Base-by-base conservation (phyloP, 2,797 vertebrate genomes). In the Acanthurus tractus region DNA sequence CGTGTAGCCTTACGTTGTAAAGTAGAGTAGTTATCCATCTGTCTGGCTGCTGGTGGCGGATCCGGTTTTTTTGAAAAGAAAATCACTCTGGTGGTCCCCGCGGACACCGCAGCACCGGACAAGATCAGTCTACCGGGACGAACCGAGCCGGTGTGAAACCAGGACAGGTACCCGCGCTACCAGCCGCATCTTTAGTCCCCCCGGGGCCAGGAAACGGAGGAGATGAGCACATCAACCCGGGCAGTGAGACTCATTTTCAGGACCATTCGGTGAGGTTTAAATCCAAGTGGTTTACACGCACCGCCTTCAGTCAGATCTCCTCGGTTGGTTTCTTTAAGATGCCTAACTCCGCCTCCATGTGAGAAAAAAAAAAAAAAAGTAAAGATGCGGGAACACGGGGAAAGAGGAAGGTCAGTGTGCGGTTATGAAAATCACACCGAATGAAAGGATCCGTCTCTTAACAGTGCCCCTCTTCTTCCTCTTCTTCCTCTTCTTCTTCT, bases 1-100 rank as follows among this genome's bases (percentile, higher is more conserved):
- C 22, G 56, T 53, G 73, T 70, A 71, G 91, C 95, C 96, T 97
- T 95, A 97, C 97, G 92, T 94, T 92, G 96, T 86, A 96, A 86
- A 91, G 94, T 87, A 76, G 95, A 96, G 93, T 95, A 95, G 94
- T 96, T 95, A 95, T 96, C 96, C 96, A 97, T 97, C 94, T 91
- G 95, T 88, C 91, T 86, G 78, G 85, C 74, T 86, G 86, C 71
- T 77, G 78, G 64, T 69, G 82, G 44, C 48, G 44, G 85, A 84
- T 89, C 82, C 90, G 48, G 50, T 56, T 78, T 20, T 9, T 57
- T 5, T 55, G 25, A 2, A 4, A 34, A 7, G 11, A 38, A 78
- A 85, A 85, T 81, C 71, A 67, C 72, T 76, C 38, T 72, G 42
- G 49, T 75, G 65, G 66, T 66, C 75, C 77, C 82, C 23, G 45